phyloP scores from a whole-genome alignment of 2,888 invertebrate genomes.

The Conchocele bisecta region DNA sequence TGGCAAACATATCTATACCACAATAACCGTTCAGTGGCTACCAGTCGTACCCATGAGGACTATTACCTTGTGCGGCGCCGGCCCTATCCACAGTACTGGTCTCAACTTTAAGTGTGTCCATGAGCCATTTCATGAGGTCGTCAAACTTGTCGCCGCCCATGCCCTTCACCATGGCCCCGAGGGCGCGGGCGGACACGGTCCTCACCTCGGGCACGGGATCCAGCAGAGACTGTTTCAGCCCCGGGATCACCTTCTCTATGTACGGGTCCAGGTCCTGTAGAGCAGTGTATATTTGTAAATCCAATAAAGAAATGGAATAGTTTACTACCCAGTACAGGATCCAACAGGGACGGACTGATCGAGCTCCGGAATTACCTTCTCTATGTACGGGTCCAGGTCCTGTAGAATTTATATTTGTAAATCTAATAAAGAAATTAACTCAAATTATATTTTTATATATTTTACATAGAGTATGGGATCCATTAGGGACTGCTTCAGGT shows the following conservation, averaged over 20 bases:
- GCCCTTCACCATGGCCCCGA: constrained; percentile 98
- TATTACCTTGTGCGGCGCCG: constrained; percentile 81
- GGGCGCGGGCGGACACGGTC: constrained; percentile 96
- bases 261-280: constrained; percentile 94
- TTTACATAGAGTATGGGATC: too few relatives aligned
- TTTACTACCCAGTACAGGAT: constrained; percentile 99
- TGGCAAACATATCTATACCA: too few relatives aligned
- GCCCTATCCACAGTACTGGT: constrained; percentile 92
- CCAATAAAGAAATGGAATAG: too few relatives aligned
- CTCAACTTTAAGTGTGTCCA: constrained; percentile 98
- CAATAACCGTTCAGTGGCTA: too few relatives aligned
- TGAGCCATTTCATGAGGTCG: constrained; percentile 98
- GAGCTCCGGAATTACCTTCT: constrained; percentile 97
- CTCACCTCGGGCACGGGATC: constrained; percentile 99
- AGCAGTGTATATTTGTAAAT: too few relatives aligned
- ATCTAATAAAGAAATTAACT: too few relatives aligned
- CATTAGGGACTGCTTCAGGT: too few relatives aligned
- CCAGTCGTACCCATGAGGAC: too few relatives aligned
- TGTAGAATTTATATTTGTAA: constrained; percentile 60
- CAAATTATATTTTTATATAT: too few relatives aligned
- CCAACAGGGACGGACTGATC: constrained; percentile 97
- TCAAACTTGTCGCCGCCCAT: constrained; percentile 98
- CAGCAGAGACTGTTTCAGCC: constrained; percentile 95
- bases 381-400: constrained; percentile 97
- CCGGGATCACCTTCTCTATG: constrained; percentile 97